Evolutionary conservation across 2,113 vertebrate species (phyloP).

Genomic region (cattle (Bos taurus)): DNA sequence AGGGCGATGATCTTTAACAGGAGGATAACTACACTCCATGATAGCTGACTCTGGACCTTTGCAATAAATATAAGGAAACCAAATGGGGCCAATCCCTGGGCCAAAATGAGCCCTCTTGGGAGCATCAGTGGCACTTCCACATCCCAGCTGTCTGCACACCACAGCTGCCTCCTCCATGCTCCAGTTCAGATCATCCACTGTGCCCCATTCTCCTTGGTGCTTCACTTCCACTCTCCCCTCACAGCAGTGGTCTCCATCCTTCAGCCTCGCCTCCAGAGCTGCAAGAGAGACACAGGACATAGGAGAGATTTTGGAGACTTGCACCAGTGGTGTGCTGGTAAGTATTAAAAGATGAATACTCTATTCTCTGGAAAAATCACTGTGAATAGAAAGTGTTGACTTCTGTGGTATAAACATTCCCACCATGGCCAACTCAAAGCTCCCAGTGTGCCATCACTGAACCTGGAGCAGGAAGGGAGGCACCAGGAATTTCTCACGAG

Average conservation of each 20-base stretch:
- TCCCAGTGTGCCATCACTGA: not conserved
- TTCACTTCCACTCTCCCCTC: conserved; percentile 62
- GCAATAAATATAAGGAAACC: not conserved
- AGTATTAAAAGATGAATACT: not conserved
- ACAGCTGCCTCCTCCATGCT: not conserved
- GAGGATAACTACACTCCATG: not conserved
- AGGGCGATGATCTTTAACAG: accelerated
- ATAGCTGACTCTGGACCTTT: not conserved
- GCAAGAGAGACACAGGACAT: not conserved
- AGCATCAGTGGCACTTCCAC: not conserved
- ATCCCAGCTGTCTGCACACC: not conserved
- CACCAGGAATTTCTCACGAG: not conserved
- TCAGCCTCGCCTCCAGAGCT: conserved; percentile 20
- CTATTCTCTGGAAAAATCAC: not conserved
- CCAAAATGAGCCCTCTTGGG: accelerated
- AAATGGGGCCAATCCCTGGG: conserved; percentile 5
- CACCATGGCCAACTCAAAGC: not conserved
- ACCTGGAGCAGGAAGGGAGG: not conserved
- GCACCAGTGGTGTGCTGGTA: not conserved
- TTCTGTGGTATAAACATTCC: not conserved
- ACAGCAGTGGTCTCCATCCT: conserved; percentile 25
- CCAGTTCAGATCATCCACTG: accelerated
- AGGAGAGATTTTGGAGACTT: not conserved
- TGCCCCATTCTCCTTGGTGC: conserved; percentile 47
- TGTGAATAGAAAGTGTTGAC: not conserved